phyloP scores from a whole-genome alignment of 2,888 invertebrate species.

The Cantharis nigra region DNA sequence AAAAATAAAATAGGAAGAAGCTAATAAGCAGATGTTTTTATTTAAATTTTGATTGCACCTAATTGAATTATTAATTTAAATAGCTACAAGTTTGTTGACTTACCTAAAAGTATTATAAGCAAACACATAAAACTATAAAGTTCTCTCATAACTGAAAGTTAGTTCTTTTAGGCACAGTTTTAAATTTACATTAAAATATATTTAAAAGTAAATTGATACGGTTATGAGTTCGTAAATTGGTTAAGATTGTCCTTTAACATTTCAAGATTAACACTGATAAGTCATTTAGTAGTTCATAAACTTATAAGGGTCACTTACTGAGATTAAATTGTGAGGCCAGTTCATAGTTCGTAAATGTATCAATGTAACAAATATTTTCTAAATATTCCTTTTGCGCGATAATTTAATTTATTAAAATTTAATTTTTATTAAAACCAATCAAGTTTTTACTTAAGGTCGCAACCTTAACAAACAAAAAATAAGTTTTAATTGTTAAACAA shows the following conservation, averaged over 20 bases:
- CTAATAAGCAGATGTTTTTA: background rate
- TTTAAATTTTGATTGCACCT: background rate
- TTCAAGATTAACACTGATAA: slow-evolving; percentile 33
- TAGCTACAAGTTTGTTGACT: background rate
- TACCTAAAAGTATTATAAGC: background rate
- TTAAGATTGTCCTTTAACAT: slow-evolving; percentile 21
- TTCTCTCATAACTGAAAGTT: background rate
- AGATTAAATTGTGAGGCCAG: slow-evolving; percentile 20
- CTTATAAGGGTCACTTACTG: slow-evolving; percentile 19
- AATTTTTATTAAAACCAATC: background rate
- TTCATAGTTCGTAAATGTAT: slow-evolving; percentile 19
- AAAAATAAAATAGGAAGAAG: background rate
- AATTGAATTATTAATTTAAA: background rate
- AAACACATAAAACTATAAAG: background rate
- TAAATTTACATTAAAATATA: background rate
- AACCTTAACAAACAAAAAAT: background rate
- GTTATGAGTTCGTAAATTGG: background rate
- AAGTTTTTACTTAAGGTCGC: background rate
- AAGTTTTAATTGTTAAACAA: background rate
- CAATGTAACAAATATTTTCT: background rate
- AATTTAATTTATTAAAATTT: background rate
- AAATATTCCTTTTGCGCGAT: background rate
- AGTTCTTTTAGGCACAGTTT: background rate
- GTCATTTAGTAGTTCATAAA: slow-evolving; percentile 15
- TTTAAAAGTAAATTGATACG: background rate